Evolutionary conservation across 2,888 invertebrate species (phyloP).

Genomic region (Metellina segmentata): DNA sequence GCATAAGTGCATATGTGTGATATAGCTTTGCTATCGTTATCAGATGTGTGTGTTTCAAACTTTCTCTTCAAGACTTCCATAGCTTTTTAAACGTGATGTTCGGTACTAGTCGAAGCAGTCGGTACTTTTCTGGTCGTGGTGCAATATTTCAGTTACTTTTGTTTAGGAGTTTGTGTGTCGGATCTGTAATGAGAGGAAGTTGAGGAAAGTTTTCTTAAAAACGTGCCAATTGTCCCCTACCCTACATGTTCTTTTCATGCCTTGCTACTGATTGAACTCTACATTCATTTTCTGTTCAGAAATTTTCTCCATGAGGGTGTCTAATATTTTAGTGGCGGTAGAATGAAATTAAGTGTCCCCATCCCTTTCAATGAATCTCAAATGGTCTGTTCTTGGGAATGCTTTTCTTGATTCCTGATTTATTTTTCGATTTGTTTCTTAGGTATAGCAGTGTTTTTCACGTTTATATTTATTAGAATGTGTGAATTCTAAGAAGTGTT

Average conservation of each 20-base stretch:
- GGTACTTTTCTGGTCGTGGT: background rate
- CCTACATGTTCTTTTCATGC: no score
- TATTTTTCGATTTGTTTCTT: background rate
- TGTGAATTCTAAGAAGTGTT: background rate
- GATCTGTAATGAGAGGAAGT: background rate
- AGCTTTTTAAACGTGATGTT: constrained; percentile 17
- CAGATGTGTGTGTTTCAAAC: constrained; percentile 24
- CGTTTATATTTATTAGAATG: background rate
- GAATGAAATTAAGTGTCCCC: background rate
- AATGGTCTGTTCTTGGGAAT: background rate
- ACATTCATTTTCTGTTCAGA: no score
- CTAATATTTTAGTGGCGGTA: background rate
- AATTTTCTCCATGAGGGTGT: no score
- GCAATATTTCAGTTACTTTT: background rate
- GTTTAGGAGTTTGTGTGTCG: constrained; percentile 10
- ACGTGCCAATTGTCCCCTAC: background rate
- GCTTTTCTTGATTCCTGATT: constrained; percentile 18
- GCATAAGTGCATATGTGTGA: constrained; percentile 71
- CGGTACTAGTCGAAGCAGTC: background rate
- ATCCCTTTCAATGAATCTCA: background rate
- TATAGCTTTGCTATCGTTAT: constrained; percentile 64
- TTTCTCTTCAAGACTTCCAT: constrained; percentile 50
- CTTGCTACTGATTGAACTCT: no score
- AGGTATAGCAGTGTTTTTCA: background rate
- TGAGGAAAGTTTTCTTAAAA: constrained; percentile 4